Conservation (phyloP, 37 sponge, comb jelly and placozoan species). For the Aplysina aerophoba region DNA sequence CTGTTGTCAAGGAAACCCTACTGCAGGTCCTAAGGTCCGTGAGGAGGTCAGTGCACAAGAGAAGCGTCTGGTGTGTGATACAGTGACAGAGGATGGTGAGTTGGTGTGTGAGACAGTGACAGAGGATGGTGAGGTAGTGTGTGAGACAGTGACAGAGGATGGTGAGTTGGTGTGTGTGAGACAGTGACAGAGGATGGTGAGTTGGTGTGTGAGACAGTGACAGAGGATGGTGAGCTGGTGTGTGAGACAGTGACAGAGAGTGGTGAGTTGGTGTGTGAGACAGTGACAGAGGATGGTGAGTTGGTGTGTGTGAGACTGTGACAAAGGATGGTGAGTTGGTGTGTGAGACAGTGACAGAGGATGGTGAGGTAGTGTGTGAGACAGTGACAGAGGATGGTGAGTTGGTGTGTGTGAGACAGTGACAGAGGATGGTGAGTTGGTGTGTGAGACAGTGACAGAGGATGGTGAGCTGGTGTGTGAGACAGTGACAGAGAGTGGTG, state of each 20-base stretch:
- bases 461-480: neutral
- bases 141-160: too few species aligned
- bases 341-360: neutral
- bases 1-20: neutral
- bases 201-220: neutral
- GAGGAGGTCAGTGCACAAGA: conserved; percentile 2
- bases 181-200: too few species aligned
- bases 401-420: too few species aligned
- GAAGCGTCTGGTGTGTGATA: conserved; percentile 14
- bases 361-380: neutral
- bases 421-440: conserved; percentile 27
- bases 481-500: too few species aligned
- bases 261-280: too few species aligned
- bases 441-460: neutral
- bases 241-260: too few species aligned
- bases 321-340: conserved; percentile 20
- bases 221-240: neutral
- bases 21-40: conserved; percentile 1
- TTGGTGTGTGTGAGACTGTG: conserved; percentile 16
- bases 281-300: too few species aligned
- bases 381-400: too few species aligned
- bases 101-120: neutral
- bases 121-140: too few species aligned
- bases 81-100: conserved; percentile 18
- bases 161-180: too few species aligned